Evolutionary conservation across 2,888 invertebrate genomes (phyloP), one percentile per base, ranked within the genome.

Genomic region (Scaptomyza flava): DNA sequence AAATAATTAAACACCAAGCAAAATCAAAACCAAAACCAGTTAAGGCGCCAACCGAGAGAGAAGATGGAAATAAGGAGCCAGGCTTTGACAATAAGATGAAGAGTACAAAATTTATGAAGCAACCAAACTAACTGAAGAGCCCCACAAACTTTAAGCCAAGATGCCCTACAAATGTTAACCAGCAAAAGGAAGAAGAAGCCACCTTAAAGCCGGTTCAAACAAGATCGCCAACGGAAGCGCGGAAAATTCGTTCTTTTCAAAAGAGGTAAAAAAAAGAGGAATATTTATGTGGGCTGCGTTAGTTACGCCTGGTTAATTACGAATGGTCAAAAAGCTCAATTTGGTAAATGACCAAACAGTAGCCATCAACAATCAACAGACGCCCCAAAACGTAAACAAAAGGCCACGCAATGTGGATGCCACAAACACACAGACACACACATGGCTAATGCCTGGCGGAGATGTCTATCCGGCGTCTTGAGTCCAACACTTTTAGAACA

Each of bases 341-440:
- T 86, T 72, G 77, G 83, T 77, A 83, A 83, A 77, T 81, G 79
- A 71, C 85, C 79, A 81, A 80, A 82, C 86, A 69, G 82, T 70
- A 85, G 86, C 79, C 75, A 68, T 62, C 56, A 67, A 50, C 48
- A 50, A 64, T 56, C 50, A 52, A 27, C 57, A 60, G 47, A 63
- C 47, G 58, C 42, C 64, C 64, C 41, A 51, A 65, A 72, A 78
- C 85, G 80, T 85, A 80, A 85, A 85, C 85, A 85, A 71, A 64
- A 70, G 81, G 34, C 80, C 82, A 82, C 72, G 80, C 81, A 85
- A 84, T 67, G 34, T 60, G 43, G 41, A 45, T 50, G 51, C 17
- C 17, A 38, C 31, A 38, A 47, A 34, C 6, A 43, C 12, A 23
- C 6, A 43, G 7, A 23, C 12, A 23, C n/a, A n/a, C 8, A 48